These are phyloP conservation scores for Phalacrocorax brasilianus DNA, from an alignment of 2,113 vertebrate species.

Conservation along the genomic window DNA sequence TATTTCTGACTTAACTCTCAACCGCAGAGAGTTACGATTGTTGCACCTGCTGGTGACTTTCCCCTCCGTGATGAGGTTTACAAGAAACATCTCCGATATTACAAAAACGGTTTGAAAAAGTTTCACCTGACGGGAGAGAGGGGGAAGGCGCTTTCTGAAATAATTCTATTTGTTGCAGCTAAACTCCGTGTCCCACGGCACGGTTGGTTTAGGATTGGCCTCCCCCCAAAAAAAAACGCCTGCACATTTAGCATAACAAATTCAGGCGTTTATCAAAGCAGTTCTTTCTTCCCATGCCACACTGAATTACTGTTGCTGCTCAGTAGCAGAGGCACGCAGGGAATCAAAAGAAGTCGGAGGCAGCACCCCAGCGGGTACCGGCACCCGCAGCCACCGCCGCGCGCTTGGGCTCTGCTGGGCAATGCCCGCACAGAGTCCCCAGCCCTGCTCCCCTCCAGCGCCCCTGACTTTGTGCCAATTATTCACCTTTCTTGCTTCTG, in stretches of 20 bases:
- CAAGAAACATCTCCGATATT: background rate
- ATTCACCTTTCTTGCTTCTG: too few species aligned
- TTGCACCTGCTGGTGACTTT: background rate
- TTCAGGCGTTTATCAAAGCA: too few species aligned
- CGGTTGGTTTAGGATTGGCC: background rate
- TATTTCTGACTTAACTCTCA: background rate
- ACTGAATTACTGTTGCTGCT: background rate
- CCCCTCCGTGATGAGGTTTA: background rate
- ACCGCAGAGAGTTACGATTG: background rate
- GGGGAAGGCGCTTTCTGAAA: background rate
- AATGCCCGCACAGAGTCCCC: accelerated
- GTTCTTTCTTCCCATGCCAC: background rate
- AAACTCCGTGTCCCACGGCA: background rate
- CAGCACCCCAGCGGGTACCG: background rate
- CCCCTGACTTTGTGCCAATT: background rate
- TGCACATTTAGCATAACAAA: background rate
- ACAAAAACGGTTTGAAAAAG: background rate
- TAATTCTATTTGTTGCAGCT: background rate
- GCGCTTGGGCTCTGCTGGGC: background rate
- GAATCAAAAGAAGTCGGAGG: background rate
- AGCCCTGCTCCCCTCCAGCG: background rate
- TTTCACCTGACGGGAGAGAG: background rate
- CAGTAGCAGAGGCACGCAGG: background rate
- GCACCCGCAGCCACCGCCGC: background rate
- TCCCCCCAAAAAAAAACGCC: background rate